phyloP scores from a whole-genome alignment of 1,140 invertebrate species.

The Thaumatotibia leucotreta region DNA sequence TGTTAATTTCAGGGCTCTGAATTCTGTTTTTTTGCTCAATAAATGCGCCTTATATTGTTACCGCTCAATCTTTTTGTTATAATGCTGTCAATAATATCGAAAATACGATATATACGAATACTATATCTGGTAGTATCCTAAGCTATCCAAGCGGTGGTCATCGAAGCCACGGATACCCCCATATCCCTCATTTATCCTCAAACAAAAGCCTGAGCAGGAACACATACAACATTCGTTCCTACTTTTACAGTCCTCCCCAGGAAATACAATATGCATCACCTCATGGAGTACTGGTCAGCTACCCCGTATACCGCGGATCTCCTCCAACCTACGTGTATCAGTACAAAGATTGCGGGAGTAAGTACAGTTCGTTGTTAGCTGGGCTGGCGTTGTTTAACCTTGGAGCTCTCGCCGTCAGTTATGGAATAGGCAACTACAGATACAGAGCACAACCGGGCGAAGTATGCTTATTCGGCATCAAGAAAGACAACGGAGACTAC shows the following conservation, averaged over 20 bases:
- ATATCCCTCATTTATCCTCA: too few relatives aligned
- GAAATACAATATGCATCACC: constrained; percentile 50
- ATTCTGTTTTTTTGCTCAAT: too few relatives aligned
- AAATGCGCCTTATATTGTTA: too few relatives aligned
- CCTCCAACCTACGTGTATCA: constrained; percentile 65
- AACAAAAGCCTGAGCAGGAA: too few relatives aligned
- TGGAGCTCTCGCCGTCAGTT: constrained; percentile 50
- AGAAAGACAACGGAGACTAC: constrained; percentile 60
- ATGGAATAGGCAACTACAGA: constrained; percentile 45
- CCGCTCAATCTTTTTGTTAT: too few relatives aligned
- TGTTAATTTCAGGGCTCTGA: too few relatives aligned
- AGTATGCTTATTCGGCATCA: constrained; percentile 62
- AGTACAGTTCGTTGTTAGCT: constrained; percentile 59
- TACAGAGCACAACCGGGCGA: constrained; percentile 51
- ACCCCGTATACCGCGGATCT: constrained; percentile 55
- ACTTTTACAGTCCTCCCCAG: constrained; percentile 61
- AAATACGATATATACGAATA: too few relatives aligned
- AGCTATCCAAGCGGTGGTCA: too few relatives aligned
- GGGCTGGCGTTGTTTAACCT: constrained; percentile 62
- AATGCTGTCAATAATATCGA: too few relatives aligned
- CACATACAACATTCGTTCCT: constrained; percentile 50
- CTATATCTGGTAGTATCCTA: constrained; percentile 8
- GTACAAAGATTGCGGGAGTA: constrained; percentile 62
- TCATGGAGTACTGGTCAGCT: constrained; percentile 39
- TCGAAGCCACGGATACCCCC: too few relatives aligned